Conservation (phyloP, 2,888 invertebrate genomes). For the Melipona beecheii region DNA sequence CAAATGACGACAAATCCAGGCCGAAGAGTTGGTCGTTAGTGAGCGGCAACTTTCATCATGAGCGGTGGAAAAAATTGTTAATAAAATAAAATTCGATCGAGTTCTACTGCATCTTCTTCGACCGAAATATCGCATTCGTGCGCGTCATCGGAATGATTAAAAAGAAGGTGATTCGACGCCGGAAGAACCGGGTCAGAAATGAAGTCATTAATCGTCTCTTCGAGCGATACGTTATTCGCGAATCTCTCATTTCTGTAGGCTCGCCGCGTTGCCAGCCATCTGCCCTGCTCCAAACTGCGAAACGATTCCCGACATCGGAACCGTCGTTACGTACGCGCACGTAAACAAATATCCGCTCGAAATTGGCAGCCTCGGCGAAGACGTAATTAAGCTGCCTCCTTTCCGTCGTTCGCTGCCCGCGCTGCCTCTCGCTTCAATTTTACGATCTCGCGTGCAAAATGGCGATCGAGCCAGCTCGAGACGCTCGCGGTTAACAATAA, state of each 20-base stretch:
- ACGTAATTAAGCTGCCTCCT: slow-evolving; percentile 17
- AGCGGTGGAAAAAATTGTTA: background rate
- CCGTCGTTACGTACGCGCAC: background rate
- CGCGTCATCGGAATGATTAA: slow-evolving; percentile 4
- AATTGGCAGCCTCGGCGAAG: slow-evolving; percentile 4
- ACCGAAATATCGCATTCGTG: background rate
- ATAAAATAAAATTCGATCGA: background rate
- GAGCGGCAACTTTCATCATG: too few species aligned
- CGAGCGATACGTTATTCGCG: slow-evolving; percentile 58
- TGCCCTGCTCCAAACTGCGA: slow-evolving; percentile 35
- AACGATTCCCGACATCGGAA: slow-evolving; percentile 27
- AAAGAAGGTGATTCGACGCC: slow-evolving; percentile 18
- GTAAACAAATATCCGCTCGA: background rate
- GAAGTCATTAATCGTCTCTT: slow-evolving; percentile 67
- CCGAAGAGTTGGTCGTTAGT: too few species aligned
- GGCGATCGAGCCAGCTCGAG: background rate
- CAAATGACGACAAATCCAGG: too few species aligned
- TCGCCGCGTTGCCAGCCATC: slow-evolving; percentile 21
- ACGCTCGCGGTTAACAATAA: background rate
- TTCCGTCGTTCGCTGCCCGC: background rate
- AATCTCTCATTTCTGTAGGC: slow-evolving; percentile 61
- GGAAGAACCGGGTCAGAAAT: slow-evolving; percentile 64
- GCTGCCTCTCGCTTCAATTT: slow-evolving; percentile 7
- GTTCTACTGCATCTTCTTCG: background rate
- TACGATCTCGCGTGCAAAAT: slow-evolving; percentile 1